Base-by-base conservation (phyloP, 2,888 invertebrate genomes). In the Marronus borbonicus region DNA sequence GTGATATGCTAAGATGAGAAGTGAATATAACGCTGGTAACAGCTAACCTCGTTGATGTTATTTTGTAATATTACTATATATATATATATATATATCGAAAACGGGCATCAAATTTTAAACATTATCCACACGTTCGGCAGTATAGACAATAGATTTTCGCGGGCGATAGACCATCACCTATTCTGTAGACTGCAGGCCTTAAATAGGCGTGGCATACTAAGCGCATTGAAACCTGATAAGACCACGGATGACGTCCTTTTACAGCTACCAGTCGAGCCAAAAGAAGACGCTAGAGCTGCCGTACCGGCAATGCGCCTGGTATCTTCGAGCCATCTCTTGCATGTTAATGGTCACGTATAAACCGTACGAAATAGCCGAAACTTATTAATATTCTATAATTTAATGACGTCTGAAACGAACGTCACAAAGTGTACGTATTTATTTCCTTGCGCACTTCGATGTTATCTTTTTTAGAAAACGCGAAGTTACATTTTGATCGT, bases 261-360 rank as follows among this genome's bases (percentile, higher is more conserved):
- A 28, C 20, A 68, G 68, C 50, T 66, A 28, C 20, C 28, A 68
- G 50, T 24, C 24, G 24, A 50, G 14, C 28, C 62, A 62, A 62
- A 62, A 62, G 62, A 28, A 62, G 62, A 62, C 10, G 62, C 24
- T 62, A 62, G 14, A 12, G 31, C 12, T 31, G 52, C 68, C 68
- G 49, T 68, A 68, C 31, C 68, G 50, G 68, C 68, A 68, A 12
- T 39, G n/a, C 65, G 44, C 12, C 1, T 17, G 4, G 36, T 36
- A 39, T 65, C 36, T 36, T 39, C 5, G 39, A 39, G 10, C 7
- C 5, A 4, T 39, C 8, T 28, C 68, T 50, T 50, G 50, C 68
- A 68, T 68, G 68, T 68, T 50, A 50, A 68, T 68, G 28, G 50
- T 68, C 68, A 68, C 68, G 68, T 68, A 31, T 31, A 68, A 68